Conservation (phyloP, 2,888 invertebrate genomes). For the Pomacea canaliculata region DNA sequence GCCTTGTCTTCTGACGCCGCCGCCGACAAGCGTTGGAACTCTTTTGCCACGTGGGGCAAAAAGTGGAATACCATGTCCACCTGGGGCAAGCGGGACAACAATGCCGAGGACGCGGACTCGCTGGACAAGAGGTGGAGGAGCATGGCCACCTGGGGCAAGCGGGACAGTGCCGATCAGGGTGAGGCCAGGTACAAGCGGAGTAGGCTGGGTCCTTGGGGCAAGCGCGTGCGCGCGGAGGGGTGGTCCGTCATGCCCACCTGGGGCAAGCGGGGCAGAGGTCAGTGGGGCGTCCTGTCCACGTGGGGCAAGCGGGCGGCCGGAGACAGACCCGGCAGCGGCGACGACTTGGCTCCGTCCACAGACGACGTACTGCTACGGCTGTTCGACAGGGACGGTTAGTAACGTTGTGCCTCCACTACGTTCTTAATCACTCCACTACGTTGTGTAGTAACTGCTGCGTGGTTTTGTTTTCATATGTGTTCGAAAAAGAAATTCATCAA, state of each 20-base stretch:
- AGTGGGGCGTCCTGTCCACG: constrained; percentile 2
- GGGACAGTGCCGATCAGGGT: background rate
- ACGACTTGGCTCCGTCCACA: background rate
- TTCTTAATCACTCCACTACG: too few species aligned
- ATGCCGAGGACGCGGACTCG: background rate
- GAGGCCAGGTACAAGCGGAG: constrained; percentile 1
- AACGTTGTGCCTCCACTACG: too few species aligned
- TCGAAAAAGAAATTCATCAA: too few species aligned
- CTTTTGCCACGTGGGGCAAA: constrained; percentile 14
- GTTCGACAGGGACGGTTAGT: constrained; percentile 14
- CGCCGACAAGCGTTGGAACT: constrained; percentile 8
- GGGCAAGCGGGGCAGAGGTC: constrained; percentile 12
- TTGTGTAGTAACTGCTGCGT: too few species aligned
- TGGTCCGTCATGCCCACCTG: constrained; percentile 4
- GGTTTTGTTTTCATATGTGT: too few species aligned
- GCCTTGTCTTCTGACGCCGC: background rate
- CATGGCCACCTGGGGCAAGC: constrained; percentile 17
- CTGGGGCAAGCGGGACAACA: constrained; percentile 11
- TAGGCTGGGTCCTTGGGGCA: constrained; percentile 4
- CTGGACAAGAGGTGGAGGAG: constrained; percentile 2
- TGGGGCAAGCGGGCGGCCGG: background rate
- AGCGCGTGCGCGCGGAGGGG: background rate
- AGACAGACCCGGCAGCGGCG: background rate
- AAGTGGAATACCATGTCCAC: constrained; percentile 12
- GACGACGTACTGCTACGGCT: constrained; percentile 12